These are phyloP conservation scores for Parnassius smintheus DNA, from an alignment of 2,888 invertebrate genomes.

Conservation along the genomic window DNA sequence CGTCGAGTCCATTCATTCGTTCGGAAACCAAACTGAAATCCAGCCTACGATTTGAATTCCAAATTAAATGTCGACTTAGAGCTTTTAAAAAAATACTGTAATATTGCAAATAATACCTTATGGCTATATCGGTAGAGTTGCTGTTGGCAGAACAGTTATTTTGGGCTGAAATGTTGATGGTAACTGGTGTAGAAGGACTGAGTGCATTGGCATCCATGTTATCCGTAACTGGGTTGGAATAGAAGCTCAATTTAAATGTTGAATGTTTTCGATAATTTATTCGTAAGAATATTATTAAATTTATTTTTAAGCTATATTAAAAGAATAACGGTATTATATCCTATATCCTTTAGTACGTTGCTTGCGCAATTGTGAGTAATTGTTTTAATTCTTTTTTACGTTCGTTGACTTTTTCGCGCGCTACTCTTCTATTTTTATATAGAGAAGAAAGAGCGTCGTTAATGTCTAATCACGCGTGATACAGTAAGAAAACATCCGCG, in stretches of 20 bases:
- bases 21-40: slow-evolving; percentile 18
- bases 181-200: slow-evolving; percentile 27
- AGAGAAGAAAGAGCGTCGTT: too few relatives aligned
- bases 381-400: too few relatives aligned
- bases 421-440: too few relatives aligned
- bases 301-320: too few relatives aligned
- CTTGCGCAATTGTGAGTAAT: too few relatives aligned
- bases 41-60: slow-evolving; percentile 23
- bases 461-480: too few relatives aligned
- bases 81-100: not conserved
- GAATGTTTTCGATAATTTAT: not conserved
- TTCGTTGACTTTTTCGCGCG: too few relatives aligned
- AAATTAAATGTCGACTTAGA: slow-evolving; percentile 21
- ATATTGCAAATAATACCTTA: slow-evolving; percentile 7
- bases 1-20: slow-evolving; percentile 3
- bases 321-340: too few relatives aligned
- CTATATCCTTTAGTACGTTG: too few relatives aligned
- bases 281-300: too few relatives aligned
- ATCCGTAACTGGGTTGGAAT: slow-evolving; percentile 24
- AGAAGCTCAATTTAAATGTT: slow-evolving; percentile 21
- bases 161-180: slow-evolving; percentile 12
- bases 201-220: slow-evolving; percentile 22
- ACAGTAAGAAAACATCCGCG: too few relatives aligned
- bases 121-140: not conserved
- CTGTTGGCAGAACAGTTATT: not conserved